Evolutionary conservation across 2,888 invertebrate species (phyloP), one percentile per base, ranked within the genome.

Genomic region (Serripes groenlandicus): DNA sequence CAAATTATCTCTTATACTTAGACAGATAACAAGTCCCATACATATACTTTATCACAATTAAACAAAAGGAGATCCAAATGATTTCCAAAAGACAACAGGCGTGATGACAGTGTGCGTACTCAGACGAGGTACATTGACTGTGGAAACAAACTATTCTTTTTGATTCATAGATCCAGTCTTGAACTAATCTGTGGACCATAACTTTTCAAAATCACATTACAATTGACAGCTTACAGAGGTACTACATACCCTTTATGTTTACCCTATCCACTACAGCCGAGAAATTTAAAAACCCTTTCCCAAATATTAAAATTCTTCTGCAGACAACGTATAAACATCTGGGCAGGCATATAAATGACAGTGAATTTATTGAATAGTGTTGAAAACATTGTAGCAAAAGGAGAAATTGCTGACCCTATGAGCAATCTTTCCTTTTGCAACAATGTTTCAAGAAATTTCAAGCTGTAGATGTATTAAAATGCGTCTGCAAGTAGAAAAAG

Each of bases 11-110:
- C 62, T 32, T n/a, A 49, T 49, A 21, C 15, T 49, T 28, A 42
- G 42, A 26, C 9, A 42, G 66, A 72, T 72, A 58, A 37, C 56
- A 21, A 49, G 11, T 32, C 56, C 32, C 35, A 23, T 28, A 26
- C 37, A 34, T 58, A 69, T 28, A 56, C 54, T 21, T 56, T 49
- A 77, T 58, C 64, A 75, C 78, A 64, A 64, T 82, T 64, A 83
- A 73, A 83, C 83, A 78, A 83, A 83, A 73, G 83, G 76, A 79
- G 68, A 69, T 83, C 78, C 75, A 83, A 83, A 71, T 75, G 66
- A 78, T 78, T 72, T 64, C 32, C 49, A 11, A 42, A 23, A 32
- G 28, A 71, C 72, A 70, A 75, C 49, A 68, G 52, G 37, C 60
- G 54, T 69, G 78, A 74, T 78, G 74, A 78, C 78, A 78, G 73